Evolutionary conservation across 2,888 invertebrate genomes (phyloP).

Genomic region (Drosophila neutralis): DNA sequence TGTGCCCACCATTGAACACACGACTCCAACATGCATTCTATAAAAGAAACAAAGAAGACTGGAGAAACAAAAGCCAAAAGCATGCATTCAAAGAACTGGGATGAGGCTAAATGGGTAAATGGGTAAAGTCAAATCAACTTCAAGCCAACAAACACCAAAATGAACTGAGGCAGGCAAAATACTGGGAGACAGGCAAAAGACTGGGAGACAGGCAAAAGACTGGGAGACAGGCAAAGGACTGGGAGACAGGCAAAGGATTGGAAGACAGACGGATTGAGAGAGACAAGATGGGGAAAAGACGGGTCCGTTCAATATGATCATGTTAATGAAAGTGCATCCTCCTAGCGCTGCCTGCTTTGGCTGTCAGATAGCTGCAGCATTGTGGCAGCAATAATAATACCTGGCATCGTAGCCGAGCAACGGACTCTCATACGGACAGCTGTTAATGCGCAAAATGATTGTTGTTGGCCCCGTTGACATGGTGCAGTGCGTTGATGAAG

Average conservation of each 20-base stretch:
- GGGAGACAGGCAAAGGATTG: background rate
- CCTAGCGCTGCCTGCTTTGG: constrained; percentile 28
- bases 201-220: background rate
- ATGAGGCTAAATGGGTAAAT: constrained; percentile 7
- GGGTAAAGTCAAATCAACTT: constrained; percentile 39
- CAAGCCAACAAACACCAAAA: constrained; percentile 18
- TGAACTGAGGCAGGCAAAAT: background rate
- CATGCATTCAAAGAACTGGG: constrained; percentile 50
- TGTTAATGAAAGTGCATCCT: constrained; percentile 71
- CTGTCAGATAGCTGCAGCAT: background rate
- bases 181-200: background rate
- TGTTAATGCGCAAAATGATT: constrained; percentile 72
- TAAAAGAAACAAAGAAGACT: constrained; percentile 83
- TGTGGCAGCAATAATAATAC: constrained; percentile 69
- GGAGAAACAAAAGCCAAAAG: constrained; percentile 32
- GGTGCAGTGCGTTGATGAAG: constrained; percentile 43
- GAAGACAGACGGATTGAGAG: background rate
- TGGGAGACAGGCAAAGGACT: background rate
- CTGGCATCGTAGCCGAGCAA: constrained; percentile 84
- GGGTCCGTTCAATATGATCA: constrained; percentile 63
- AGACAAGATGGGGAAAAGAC: constrained; percentile 12
- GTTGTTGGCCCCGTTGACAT: constrained; percentile 10
- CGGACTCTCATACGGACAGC: constrained; percentile 84
- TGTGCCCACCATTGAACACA: constrained; percentile 85
- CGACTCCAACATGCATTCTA: constrained; percentile 89